A percentile compares a stretch with the other conserved stretches of the same genome.
Evolutionary conservation across 2,888 invertebrate species (phyloP).

Genomic region (Nomada ruficornis): DNA sequence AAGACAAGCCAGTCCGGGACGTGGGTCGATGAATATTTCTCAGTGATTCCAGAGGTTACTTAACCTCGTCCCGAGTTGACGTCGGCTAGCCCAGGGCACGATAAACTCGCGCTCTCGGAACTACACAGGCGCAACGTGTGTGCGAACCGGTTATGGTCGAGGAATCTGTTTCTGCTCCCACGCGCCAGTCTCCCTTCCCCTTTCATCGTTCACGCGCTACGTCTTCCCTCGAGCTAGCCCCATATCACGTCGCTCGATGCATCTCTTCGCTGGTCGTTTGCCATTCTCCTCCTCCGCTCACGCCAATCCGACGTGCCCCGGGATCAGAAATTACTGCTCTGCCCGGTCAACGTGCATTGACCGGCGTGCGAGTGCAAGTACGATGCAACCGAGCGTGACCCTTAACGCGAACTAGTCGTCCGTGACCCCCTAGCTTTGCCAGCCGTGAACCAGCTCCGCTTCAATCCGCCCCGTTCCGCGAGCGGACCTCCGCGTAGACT

Average conservation of each 20-base stretch:
- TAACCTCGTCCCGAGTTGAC: conserved; percentile 65
- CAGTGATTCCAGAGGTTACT: conserved; percentile 64
- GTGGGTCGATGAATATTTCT: conserved; percentile 66
- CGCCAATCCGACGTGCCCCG: conserved; percentile 73
- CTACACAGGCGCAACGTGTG: conserved; percentile 51
- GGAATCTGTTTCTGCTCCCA: conserved; percentile 80
- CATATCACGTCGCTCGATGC: conserved; percentile 55
- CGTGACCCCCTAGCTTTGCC: conserved; percentile 77
- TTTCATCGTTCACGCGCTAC: conserved; percentile 26
- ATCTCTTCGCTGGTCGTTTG: conserved; percentile 57
- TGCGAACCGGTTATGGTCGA: conserved; percentile 72
- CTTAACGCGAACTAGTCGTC: conserved; percentile 80
- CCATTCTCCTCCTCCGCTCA: conserved; percentile 68
- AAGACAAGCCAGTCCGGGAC: conserved; percentile 45
- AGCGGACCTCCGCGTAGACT: not conserved
- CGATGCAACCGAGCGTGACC: conserved; percentile 79
- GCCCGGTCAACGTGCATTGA: conserved; percentile 72
- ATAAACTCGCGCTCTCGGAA: conserved; percentile 64
- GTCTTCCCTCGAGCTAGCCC: conserved; percentile 18
- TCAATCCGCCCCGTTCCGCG: conserved; percentile 22
- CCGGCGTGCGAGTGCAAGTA: conserved; percentile 72
- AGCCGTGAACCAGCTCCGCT: conserved; percentile 14
- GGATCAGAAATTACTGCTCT: conserved; percentile 79
- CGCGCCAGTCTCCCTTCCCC: conserved; percentile 66
- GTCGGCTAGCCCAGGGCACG: conserved; percentile 67